phyloP scores from a whole-genome alignment of 2,113 vertebrate genomes.

The Leptobrachium leishanense region DNA sequence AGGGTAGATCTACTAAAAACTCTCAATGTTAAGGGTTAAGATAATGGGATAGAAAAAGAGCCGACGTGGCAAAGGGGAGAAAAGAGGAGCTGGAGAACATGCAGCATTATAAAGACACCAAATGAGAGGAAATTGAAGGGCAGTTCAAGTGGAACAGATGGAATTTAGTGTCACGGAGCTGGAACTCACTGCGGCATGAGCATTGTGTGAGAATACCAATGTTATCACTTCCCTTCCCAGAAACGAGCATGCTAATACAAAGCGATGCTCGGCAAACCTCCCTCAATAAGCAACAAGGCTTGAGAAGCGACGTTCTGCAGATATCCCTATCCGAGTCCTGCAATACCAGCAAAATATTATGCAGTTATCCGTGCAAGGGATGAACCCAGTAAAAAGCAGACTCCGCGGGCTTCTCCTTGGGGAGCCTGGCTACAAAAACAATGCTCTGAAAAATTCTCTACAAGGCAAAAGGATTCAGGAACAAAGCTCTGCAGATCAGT shows the following conservation, averaged over 20 bases:
- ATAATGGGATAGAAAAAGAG: slow-evolving; percentile 1
- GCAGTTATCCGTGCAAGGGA: slow-evolving; percentile 33
- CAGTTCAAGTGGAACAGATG: slow-evolving; percentile 45
- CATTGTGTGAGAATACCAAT: slow-evolving; percentile 33
- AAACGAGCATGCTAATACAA: slow-evolving; percentile 8
- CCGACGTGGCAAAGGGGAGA: slow-evolving; percentile 15
- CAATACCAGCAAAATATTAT: slow-evolving; percentile 23
- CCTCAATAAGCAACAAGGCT: background rate
- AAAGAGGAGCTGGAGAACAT: slow-evolving; percentile 11
- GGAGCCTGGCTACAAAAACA: slow-evolving; percentile 20
- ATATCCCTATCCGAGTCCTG: background rate
- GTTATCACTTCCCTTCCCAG: slow-evolving; percentile 20
- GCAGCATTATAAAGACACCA: slow-evolving; percentile 25
- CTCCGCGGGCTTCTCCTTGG: slow-evolving; percentile 24
- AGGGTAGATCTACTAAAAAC: too few relatives aligned
- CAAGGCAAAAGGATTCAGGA: slow-evolving; percentile 5
- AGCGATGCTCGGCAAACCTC: background rate
- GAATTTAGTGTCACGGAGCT: slow-evolving; percentile 26
- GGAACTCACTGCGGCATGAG: slow-evolving; percentile 25
- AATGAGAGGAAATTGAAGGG: slow-evolving; percentile 32
- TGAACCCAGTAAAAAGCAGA: slow-evolving; percentile 20
- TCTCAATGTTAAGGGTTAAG: slow-evolving; percentile 21
- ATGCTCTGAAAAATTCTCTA: slow-evolving; percentile 18
- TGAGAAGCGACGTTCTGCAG: slow-evolving; percentile 14
- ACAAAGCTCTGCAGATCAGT: slow-evolving; percentile 31